Conservation (phyloP, 2,888 invertebrate genomes). For the Pterostichus niger region DNA sequence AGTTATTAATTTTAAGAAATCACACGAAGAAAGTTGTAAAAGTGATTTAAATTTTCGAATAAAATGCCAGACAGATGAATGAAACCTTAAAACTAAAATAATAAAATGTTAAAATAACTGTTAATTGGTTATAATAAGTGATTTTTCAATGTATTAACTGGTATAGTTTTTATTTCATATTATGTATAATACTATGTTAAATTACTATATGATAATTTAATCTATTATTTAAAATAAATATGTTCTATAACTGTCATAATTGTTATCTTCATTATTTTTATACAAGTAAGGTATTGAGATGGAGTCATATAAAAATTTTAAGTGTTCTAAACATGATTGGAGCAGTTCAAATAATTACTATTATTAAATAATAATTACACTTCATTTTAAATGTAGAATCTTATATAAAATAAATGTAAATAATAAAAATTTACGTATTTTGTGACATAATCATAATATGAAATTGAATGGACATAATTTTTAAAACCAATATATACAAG, state of each 20-base stretch:
- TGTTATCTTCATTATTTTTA: conserved; percentile 55
- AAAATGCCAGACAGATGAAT: conserved; percentile 23
- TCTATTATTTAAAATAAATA: conserved; percentile 63
- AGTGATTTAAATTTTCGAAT: conserved; percentile 32
- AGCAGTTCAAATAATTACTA: conserved; percentile 30
- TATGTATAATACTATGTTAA: conserved; percentile 59
- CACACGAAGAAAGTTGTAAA: conserved; percentile 54
- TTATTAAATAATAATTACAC: conserved; percentile 25
- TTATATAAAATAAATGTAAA: conserved; percentile 4
- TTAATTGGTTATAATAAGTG: conserved; percentile 40
- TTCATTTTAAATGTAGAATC: conserved; percentile 52
- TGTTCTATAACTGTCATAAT: conserved; percentile 56
- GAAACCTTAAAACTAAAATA: conserved; percentile 33
- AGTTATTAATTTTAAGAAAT: conserved; percentile 48
- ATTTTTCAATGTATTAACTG: conserved; percentile 43
- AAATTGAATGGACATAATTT: conserved; percentile 21
- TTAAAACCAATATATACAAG: conserved; percentile 35
- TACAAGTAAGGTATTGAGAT: conserved; percentile 49
- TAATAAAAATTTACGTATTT: conserved; percentile 23
- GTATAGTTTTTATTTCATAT: conserved; percentile 45
- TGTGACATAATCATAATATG: background rate
- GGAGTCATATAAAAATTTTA: conserved; percentile 49
- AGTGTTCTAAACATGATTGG: conserved; percentile 33
- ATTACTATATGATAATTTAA: conserved; percentile 58
- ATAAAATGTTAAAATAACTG: conserved; percentile 18